Conservation (phyloP, 2,888 invertebrate genomes). For the Eristalinus sepulchralis region DNA sequence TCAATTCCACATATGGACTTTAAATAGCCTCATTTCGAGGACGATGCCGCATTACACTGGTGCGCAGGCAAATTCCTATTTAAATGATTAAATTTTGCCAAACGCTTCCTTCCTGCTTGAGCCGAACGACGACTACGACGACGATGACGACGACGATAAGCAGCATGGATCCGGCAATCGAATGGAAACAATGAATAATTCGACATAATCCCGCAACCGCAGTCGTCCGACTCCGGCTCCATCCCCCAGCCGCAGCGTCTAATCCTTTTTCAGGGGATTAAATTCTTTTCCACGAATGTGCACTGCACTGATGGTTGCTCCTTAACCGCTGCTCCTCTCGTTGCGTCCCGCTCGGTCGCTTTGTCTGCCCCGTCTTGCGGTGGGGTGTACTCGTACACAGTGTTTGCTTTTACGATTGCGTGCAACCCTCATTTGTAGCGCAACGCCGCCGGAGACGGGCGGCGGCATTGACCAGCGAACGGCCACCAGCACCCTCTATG, state of each 20-base stretch:
- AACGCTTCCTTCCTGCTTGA: not conserved
- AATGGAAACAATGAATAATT: slow-evolving; percentile 70
- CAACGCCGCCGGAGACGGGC: slow-evolving; percentile 2
- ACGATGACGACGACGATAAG: not conserved
- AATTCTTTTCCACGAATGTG: slow-evolving; percentile 62
- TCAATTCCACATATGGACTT: slow-evolving; percentile 68
- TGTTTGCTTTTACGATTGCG: slow-evolving; percentile 65
- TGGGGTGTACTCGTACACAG: slow-evolving; percentile 30
- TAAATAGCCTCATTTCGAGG: slow-evolving; percentile 66
- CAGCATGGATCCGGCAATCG: slow-evolving; percentile 61
- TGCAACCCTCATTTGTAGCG: slow-evolving; percentile 65
- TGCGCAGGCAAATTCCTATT: slow-evolving; percentile 55
- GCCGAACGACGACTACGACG: not conserved
- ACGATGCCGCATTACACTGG: slow-evolving; percentile 13
- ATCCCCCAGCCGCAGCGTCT: slow-evolving; percentile 22
- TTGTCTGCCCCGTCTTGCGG: slow-evolving; percentile 41
- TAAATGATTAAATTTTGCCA: slow-evolving; percentile 68
- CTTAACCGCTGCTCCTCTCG: not conserved
- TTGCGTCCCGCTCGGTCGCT: not conserved
- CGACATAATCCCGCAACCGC: slow-evolving; percentile 68
- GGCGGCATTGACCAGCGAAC: slow-evolving; percentile 2
- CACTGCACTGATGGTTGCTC: slow-evolving; percentile 21
- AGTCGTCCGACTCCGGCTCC: slow-evolving; percentile 4
- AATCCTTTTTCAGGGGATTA: slow-evolving; percentile 69
- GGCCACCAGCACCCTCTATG: slow-evolving; percentile 19